phyloP scores from a whole-genome alignment of 2,888 invertebrate genomes.

The Hemistola chrysoprasaria region DNA sequence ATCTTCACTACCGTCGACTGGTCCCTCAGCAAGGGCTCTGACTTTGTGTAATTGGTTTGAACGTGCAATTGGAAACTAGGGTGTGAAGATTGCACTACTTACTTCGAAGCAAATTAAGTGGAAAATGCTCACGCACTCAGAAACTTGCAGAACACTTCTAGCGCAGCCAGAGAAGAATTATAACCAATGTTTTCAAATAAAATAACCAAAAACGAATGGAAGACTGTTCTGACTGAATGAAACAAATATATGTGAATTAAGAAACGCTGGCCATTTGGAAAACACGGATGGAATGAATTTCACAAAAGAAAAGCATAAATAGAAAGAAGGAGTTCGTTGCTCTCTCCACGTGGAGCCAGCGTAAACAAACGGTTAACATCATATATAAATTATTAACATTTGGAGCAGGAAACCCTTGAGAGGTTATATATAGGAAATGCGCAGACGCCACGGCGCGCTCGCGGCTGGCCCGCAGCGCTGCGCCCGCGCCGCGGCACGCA shows the following conservation, averaged over 20 bases:
- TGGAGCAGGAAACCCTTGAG: slow-evolving; percentile 72
- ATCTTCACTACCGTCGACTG: slow-evolving; percentile 12
- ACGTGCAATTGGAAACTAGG: slow-evolving; percentile 23
- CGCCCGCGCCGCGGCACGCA: slow-evolving; percentile 34
- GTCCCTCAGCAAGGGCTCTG: slow-evolving; percentile 42
- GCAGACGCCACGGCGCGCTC: slow-evolving; percentile 60
- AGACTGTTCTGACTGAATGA: slow-evolving; percentile 6
- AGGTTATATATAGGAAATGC: slow-evolving; percentile 70
- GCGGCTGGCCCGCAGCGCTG: slow-evolving; percentile 12
- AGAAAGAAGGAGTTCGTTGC: slow-evolving; percentile 52
- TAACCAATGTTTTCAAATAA: not conserved
- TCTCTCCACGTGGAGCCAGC: slow-evolving; percentile 63
- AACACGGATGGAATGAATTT: slow-evolving; percentile 40
- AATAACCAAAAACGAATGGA: not conserved
- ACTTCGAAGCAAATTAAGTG: slow-evolving; percentile 2
- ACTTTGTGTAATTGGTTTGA: slow-evolving; percentile 44
- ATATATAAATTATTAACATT: slow-evolving; percentile 73
- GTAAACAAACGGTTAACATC: slow-evolving; percentile 69
- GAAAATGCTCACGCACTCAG: not conserved
- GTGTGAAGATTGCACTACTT: slow-evolving; percentile 6
- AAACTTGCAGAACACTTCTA: not conserved
- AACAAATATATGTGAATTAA: slow-evolving; percentile 10
- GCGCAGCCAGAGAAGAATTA: not conserved
- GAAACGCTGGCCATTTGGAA: slow-evolving; percentile 25
- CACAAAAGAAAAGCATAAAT: slow-evolving; percentile 44